Evolutionary conservation across 1,140 invertebrate genomes (phyloP), one percentile per base, ranked within the genome.

Genomic region (Anadara kagoshimensis): DNA sequence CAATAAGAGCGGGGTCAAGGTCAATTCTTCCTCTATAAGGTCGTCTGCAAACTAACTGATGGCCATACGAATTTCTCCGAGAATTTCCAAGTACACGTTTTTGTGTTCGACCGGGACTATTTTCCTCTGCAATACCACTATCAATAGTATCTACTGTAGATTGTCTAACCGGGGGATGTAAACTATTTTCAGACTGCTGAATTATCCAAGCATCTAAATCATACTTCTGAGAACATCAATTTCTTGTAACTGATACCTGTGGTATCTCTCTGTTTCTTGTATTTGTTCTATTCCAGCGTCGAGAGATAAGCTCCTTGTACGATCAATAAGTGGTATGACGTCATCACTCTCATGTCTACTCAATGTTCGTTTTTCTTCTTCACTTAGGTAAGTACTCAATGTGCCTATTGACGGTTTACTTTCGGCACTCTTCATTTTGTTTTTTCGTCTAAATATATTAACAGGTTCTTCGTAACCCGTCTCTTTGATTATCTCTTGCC

Each of bases 81-180:
- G n/a, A 14, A 16, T 14, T 22, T 16, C 10, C 29, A 14, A 41
- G 3, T 49, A 26, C 14, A 22, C 11, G 29, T 49, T 64, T 14
- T 51, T 64, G 16, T 64, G 29, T 36, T 36, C 29, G 2, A 3
- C 29, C 29, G 29, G 29, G 29, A 36, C 49, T 22, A 10, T 73
- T 67, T 11, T 79, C 78, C 20, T 80, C 78, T 10, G 73, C 75
- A n/a, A 83, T 80, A 5, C 82, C 82, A 62, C 82, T 83, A 56
- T 83, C 82, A 47, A 77, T 59, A 12, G 82, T 83, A 26, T 83
- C 81, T 14, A 76, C 68, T 0, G 81, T 83, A 20, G 78, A 83
- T 63, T 83, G 81, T 5, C 81, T 56, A 47, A 69, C 49, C 0
- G 79, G 68, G 4, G 12, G 4, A 12, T 36, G 12, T 18, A 47